Base-by-base conservation (phyloP, 1,140 invertebrate species). In the Zaprionus davidi region DNA sequence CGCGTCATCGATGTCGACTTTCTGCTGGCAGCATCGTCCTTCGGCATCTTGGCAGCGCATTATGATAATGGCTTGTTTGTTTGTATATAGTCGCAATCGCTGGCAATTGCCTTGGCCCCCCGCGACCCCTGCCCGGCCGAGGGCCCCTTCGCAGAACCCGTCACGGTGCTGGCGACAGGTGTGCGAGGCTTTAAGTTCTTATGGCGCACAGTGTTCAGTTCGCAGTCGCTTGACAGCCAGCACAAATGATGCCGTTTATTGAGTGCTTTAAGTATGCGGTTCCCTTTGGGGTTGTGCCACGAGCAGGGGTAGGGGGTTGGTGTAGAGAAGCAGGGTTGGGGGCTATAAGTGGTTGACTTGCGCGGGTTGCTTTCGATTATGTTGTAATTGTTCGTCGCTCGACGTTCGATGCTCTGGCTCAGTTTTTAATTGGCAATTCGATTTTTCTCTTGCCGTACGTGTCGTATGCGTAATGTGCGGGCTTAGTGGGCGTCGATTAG, bases 51-150 rank as follows among this genome's bases (percentile, higher is more conserved):
- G 28, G 69, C 44, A 70, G 63, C 71, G 60, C 82, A 90, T 90
- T 90, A 90, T 90, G 85, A 82, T 90, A 90, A 90, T 90, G 82
- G 88, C 81, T 79, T 90, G 85, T 85, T 88, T 83, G 84, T 88
- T 88, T 87, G 84, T 83, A 63, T 69, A 73, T 57, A 71, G 67
- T 71, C 73, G 34, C 53, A 70, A 63, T 69, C 58, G 57, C 49
- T 41, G 69, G 71, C 66, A 69, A 62, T 74, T 74, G 67, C 38
- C 51, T 20, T 13, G 20, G 3, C 11, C 20, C 46, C 41, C 41
- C 41, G 4, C 15, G 15, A 1, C 38, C 15, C 15, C 15, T 6
- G 2, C 38, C 15, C 60, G 49, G n/a, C n/a, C n/a, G n/a, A n/a
- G n/a, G 6, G 4, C 24, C 20, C 4, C 22, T 24, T 24, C 24